These are phyloP conservation scores for Nasonia oneida DNA, from an alignment of 2,888 invertebrate species.

Conservation along the genomic window DNA sequence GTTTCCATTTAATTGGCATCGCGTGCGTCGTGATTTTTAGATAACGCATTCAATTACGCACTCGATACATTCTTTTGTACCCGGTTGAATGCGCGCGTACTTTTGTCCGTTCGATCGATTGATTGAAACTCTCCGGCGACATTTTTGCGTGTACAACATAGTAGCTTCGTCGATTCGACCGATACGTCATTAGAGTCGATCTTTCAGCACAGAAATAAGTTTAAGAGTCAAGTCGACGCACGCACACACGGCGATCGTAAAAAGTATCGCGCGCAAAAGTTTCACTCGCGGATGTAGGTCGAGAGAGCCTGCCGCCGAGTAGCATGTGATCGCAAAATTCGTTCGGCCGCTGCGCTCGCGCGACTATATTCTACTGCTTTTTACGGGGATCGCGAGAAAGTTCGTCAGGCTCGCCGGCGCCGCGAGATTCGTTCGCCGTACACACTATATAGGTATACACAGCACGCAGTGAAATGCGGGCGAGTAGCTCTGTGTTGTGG, in stretches of 20 bases:
- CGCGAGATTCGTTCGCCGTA: not conserved
- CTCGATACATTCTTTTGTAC: not conserved
- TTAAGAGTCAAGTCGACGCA: not conserved
- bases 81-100: not conserved
- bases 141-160: no score
- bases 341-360: conserved; percentile 19
- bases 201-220: not conserved
- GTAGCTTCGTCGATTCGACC: no score
- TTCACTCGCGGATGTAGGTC: conserved; percentile 49
- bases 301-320: not conserved
- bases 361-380: conserved; percentile 13
- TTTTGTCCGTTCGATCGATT: not conserved
- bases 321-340: conserved; percentile 39
- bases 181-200: no score
- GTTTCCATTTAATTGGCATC: not conserved
- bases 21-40: not conserved
- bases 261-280: conserved; percentile 35
- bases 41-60: not conserved
- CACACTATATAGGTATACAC: no score
- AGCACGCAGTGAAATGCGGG: conserved; percentile 36
- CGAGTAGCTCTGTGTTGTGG: not conserved
- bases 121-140: not conserved
- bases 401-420: conserved; percentile 48
- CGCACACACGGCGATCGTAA: not conserved
- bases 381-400: conserved; percentile 50